A percentile compares a stretch with the other conserved stretches of the same genome.
These are phyloP conservation scores for Galagoides demidoff DNA, from an alignment of 2,797 vertebrate species.

Conservation along the genomic window DNA sequence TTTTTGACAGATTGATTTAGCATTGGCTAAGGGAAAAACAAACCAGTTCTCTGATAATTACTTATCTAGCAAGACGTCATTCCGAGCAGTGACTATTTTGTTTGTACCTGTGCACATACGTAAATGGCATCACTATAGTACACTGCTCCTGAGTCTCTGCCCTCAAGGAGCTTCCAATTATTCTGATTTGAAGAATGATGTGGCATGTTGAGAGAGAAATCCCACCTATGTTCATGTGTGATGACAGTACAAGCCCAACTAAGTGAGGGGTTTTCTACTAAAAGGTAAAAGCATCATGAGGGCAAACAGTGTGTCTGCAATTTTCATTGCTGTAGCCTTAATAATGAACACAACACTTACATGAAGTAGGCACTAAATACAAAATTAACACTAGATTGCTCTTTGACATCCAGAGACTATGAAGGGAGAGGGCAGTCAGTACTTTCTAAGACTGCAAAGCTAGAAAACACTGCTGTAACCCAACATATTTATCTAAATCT, in stretches of 20 bases:
- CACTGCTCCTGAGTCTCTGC: neutral
- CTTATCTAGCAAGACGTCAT: neutral
- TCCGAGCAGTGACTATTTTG: neutral
- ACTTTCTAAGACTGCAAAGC: neutral
- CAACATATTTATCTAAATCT: neutral
- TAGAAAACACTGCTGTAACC: neutral
- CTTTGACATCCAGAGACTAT: neutral
- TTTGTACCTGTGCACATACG: neutral
- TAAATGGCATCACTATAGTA: neutral
- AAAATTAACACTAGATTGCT: neutral
- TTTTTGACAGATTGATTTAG: slow-evolving; percentile 16
- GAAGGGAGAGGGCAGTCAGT: neutral
- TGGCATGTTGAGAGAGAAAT: neutral
- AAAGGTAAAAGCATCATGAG: neutral
- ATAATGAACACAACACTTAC: neutral
- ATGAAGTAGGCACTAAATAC: neutral
- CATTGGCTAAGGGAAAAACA: neutral
- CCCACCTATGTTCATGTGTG: neutral
- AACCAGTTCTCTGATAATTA: neutral
- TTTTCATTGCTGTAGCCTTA: neutral
- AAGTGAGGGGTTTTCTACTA: neutral
- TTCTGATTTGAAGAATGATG: neutral
- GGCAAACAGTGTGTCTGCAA: neutral
- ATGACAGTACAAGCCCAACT: neutral
- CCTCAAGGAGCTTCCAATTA: neutral